These are phyloP conservation scores for Seladonia tumulorum DNA, from an alignment of 2,888 invertebrate species.

Conservation along the genomic window DNA sequence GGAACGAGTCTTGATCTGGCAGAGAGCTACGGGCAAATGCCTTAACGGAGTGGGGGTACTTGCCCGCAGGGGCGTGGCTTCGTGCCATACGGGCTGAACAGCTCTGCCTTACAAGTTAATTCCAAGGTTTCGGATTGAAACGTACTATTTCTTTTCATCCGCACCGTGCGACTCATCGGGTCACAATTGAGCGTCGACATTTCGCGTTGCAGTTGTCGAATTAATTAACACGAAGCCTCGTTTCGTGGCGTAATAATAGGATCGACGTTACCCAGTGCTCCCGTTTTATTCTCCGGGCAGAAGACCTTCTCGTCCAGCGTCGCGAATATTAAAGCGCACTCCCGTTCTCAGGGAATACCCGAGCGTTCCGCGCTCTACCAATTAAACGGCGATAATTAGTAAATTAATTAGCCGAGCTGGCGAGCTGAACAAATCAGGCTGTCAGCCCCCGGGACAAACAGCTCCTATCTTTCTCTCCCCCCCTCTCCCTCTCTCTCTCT, in stretches of 20 bases:
- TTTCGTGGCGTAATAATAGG: slow-evolving; percentile 10
- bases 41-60: too few relatives aligned
- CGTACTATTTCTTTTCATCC: too few relatives aligned
- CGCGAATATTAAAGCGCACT: slow-evolving; percentile 14
- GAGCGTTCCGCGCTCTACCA: slow-evolving; percentile 5
- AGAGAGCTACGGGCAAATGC: too few relatives aligned
- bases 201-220: not conserved
- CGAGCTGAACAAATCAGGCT: slow-evolving; percentile 31
- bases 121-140: too few relatives aligned
- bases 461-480: not conserved
- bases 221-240: not conserved
- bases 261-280: not conserved
- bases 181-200: not conserved
- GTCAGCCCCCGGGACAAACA: slow-evolving; percentile 11
- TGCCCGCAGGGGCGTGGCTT: too few relatives aligned
- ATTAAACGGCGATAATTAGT: slow-evolving; percentile 61
- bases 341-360: not conserved
- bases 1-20: too few relatives aligned
- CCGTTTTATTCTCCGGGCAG: not conserved
- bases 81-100: too few relatives aligned
- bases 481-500: not conserved
- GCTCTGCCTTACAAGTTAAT: too few relatives aligned
- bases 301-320: not conserved
- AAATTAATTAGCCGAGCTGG: slow-evolving; percentile 58
- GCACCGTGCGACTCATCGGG: not conserved